These are phyloP conservation scores for Cotesia chilonis DNA, from an alignment of 1,140 invertebrate genomes.

Conservation along the genomic window DNA sequence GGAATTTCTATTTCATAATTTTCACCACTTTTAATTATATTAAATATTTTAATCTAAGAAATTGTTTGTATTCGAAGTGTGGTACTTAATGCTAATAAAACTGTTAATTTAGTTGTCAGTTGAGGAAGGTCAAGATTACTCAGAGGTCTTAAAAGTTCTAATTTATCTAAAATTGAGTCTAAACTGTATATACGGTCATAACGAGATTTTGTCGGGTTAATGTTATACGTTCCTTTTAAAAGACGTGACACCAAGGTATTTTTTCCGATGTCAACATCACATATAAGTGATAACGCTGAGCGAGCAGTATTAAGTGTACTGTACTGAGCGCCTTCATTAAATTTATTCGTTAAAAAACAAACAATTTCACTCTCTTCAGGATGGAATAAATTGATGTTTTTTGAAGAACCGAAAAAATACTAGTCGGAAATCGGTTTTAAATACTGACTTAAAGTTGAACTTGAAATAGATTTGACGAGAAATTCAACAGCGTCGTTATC, in stretches of 20 bases:
- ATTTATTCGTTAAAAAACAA: neutral
- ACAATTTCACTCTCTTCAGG: neutral
- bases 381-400: neutral
- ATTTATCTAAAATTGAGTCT: too few species aligned
- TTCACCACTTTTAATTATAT: constrained; percentile 24
- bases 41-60: constrained; percentile 18
- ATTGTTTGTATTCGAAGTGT: constrained; percentile 32
- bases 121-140: constrained; percentile 6
- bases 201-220: too few species aligned
- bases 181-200: too few species aligned
- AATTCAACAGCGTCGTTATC: neutral
- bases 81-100: constrained; percentile 34
- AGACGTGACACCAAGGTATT: too few species aligned
- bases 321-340: too few species aligned
- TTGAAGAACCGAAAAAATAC: constrained; percentile 12
- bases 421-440: neutral
- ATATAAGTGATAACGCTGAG: too few species aligned
- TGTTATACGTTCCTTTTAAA: too few species aligned
- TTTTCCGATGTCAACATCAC: too few species aligned
- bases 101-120: constrained; percentile 22
- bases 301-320: too few species aligned
- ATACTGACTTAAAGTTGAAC: too few species aligned
- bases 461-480: constrained; percentile 3
- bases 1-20: constrained; percentile 31
- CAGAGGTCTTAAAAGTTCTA: too few species aligned